Evolutionary conservation across 2,113 vertebrate species (phyloP).

Genomic region (Neolamprologus brichardi): DNA sequence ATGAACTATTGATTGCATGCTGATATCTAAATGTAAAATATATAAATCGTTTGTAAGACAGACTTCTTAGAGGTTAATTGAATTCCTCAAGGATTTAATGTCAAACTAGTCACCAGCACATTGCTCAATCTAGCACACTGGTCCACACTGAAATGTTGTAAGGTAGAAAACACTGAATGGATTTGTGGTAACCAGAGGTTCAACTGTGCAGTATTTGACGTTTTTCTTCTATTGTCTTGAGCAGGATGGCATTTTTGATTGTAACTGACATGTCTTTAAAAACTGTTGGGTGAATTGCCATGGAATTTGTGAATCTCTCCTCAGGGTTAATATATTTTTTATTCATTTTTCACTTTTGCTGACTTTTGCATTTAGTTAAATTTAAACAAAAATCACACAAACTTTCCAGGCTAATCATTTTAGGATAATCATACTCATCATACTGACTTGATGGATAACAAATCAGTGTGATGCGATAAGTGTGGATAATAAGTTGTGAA

Average conservation of each 20-base stretch:
- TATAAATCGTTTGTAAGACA: not conserved
- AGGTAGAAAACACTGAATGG: not conserved
- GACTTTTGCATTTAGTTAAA: not conserved
- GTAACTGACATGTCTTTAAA: not conserved
- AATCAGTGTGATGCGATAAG: not conserved
- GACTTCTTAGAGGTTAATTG: not conserved
- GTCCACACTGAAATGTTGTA: not conserved
- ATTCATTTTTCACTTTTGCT: not conserved
- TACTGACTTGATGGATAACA: not conserved
- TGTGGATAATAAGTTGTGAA: not conserved
- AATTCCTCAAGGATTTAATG: not conserved
- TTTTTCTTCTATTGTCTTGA: not conserved
- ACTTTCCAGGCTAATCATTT: not conserved
- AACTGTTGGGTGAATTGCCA: not conserved
- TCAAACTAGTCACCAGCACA: not conserved
- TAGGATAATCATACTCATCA: not conserved
- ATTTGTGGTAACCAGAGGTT: not conserved
- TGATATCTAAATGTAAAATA: not conserved
- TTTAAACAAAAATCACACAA: not conserved
- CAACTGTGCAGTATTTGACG: not conserved
- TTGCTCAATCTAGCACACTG: not conserved
- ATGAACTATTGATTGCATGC: not conserved
- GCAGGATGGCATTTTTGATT: not conserved
- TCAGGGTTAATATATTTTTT: not conserved
- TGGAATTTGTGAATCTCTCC: not conserved